phyloP scores from a whole-genome alignment of 2,797 vertebrate genomes.

The Phrynocephalus guinanensis region DNA sequence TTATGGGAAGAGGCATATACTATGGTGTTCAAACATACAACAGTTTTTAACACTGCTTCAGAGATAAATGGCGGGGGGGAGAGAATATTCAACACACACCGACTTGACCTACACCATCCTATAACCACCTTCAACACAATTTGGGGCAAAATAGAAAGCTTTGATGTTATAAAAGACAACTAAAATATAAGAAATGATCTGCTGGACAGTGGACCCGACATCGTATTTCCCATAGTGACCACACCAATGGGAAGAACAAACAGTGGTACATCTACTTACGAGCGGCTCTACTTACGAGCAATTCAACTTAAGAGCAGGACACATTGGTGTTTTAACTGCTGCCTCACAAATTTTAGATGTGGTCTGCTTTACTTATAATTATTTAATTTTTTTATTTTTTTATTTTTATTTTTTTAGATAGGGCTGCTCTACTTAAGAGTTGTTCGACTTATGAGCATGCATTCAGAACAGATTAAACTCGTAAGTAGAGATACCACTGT shows the following conservation, averaged over 20 bases:
- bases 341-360: too few relatives aligned
- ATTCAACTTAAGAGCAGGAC: too few relatives aligned
- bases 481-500: too few relatives aligned
- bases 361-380: too few relatives aligned
- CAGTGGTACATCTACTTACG: too few relatives aligned
- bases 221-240: not conserved
- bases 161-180: slow-evolving; percentile 40
- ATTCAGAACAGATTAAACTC: too few relatives aligned
- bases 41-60: slow-evolving; percentile 42
- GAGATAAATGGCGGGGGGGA: slow-evolving; percentile 47
- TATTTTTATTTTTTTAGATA: too few relatives aligned
- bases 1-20: slow-evolving; percentile 48
- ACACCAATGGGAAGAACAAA: not conserved
- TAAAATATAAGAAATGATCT: not conserved
- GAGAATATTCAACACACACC: slow-evolving; percentile 44
- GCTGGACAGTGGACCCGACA: not conserved
- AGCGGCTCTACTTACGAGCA: too few relatives aligned
- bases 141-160: slow-evolving; percentile 13
- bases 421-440: too few relatives aligned
- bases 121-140: not conserved
- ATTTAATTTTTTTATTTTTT: too few relatives aligned
- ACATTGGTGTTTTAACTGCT: too few relatives aligned
- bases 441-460: too few relatives aligned
- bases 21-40: slow-evolving; percentile 7
- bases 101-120: slow-evolving; percentile 55